Conservation (phyloP, 2,113 vertebrate genomes). For the Pterophyllum scalare region DNA sequence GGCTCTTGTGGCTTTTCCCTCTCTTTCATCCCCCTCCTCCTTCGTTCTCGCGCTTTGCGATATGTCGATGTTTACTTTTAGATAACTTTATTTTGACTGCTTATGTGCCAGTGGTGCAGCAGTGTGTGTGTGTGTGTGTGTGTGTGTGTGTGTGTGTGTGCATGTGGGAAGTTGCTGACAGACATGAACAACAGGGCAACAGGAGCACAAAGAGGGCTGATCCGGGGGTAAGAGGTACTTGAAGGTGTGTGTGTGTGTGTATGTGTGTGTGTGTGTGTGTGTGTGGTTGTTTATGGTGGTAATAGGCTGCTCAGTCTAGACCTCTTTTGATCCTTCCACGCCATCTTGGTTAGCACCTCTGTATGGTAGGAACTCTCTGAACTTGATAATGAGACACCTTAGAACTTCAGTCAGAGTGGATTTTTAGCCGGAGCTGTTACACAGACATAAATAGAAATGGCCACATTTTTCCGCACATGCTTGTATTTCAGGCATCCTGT, state of each 20-base stretch:
- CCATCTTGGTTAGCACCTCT: slow-evolving; percentile 65
- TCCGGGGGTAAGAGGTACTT: slow-evolving; percentile 24
- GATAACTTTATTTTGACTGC: slow-evolving; percentile 75
- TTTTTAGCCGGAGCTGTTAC: not conserved
- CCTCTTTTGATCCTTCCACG: slow-evolving; percentile 64
- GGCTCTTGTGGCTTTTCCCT: not conserved
- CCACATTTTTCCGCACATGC: slow-evolving; percentile 26
- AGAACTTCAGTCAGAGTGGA: slow-evolving; percentile 18
- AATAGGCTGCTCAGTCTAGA: slow-evolving; percentile 39
- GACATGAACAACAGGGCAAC: slow-evolving; percentile 57
- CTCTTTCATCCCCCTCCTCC: slow-evolving; percentile 19
- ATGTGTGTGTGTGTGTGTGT: slow-evolving; percentile 2
- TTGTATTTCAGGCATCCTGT: slow-evolving; percentile 30
- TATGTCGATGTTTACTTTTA: slow-evolving; percentile 55
- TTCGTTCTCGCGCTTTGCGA: slow-evolving; percentile 2
- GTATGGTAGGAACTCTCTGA: slow-evolving; percentile 50
- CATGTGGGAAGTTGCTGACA: slow-evolving; percentile 53
- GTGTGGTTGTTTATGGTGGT: slow-evolving; percentile 50
- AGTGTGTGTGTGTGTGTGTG: not conserved
- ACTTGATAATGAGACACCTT: slow-evolving; percentile 75
- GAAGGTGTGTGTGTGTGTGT: slow-evolving; percentile 11
- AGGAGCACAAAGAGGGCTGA: slow-evolving; percentile 29
- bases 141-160: slow-evolving; percentile 22
- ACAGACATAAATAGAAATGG: slow-evolving; percentile 41
- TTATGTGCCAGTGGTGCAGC: slow-evolving; percentile 10